Conservation (phyloP, 2,888 invertebrate species). For the Stenotaenia linearis region DNA sequence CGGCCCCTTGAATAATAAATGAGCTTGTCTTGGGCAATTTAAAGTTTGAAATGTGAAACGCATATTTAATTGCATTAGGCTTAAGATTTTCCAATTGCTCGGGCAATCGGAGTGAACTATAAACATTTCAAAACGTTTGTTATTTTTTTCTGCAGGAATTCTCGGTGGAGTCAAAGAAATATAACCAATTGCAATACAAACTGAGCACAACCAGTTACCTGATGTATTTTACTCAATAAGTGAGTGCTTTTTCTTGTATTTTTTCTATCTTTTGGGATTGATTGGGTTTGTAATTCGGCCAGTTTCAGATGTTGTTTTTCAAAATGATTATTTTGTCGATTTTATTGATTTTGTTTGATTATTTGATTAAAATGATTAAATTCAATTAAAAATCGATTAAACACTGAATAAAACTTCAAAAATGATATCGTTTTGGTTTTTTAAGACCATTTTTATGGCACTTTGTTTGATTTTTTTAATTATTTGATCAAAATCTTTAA, state of each 20-base stretch:
- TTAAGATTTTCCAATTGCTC: not conserved
- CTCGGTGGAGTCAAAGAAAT: constrained; percentile 53
- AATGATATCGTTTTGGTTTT: no score
- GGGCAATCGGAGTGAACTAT: not conserved
- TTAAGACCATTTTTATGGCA: no score
- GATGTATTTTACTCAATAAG: constrained; percentile 48
- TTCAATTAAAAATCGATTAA: no score
- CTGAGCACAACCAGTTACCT: constrained; percentile 46
- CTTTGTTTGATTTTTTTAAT: no score
- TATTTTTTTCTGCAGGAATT: not conserved
- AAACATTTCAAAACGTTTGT: not conserved
- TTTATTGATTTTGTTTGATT: no score
- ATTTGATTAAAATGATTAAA: no score
- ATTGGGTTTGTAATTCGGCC: no score
- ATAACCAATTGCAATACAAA: constrained; percentile 76
- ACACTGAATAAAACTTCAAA: no score
- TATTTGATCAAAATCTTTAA: no score
- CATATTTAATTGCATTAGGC: constrained; percentile 15
- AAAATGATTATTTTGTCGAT: no score
- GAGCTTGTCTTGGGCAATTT: constrained; percentile 11
- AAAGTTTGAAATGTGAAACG: constrained; percentile 21
- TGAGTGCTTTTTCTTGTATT: constrained; percentile 40
- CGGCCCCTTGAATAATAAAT: constrained; percentile 2
- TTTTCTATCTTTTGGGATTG: no score
- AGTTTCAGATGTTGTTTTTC: no score